These are phyloP conservation scores for Tenebrio molitor DNA, from an alignment of 1,140 invertebrate species.

Conservation along the genomic window DNA sequence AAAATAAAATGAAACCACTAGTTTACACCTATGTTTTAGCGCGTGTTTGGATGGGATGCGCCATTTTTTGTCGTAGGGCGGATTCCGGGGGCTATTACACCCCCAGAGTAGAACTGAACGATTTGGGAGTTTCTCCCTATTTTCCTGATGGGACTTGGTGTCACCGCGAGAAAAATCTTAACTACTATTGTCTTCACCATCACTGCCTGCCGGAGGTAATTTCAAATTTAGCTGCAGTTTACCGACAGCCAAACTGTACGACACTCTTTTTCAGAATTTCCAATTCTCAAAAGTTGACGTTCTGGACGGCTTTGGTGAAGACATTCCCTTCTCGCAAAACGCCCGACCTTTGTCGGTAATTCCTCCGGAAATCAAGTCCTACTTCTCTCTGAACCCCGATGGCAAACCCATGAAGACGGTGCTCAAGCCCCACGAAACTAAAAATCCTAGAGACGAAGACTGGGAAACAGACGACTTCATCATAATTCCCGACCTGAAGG, in stretches of 20 bases:
- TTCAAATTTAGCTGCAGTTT: background rate
- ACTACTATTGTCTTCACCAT: slow-evolving; percentile 82
- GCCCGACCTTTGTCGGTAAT: slow-evolving; percentile 67
- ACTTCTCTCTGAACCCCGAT: slow-evolving; percentile 72
- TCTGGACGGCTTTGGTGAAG: slow-evolving; percentile 68
- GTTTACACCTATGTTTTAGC: slow-evolving; percentile 63
- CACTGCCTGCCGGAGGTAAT: slow-evolving; percentile 80
- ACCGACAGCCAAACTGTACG: slow-evolving; percentile 1
- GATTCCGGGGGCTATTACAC: slow-evolving; percentile 79
- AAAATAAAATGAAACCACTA: slow-evolving; percentile 8
- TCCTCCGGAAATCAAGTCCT: slow-evolving; percentile 70
- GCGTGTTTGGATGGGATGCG: slow-evolving; percentile 81
- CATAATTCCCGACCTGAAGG: slow-evolving; percentile 65
- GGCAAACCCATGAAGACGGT: slow-evolving; percentile 73
- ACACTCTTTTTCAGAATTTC: slow-evolving; percentile 68
- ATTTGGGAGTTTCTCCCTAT: slow-evolving; percentile 79
- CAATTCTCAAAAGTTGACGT: slow-evolving; percentile 68
- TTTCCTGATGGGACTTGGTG: slow-evolving; percentile 88
- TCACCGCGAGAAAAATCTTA: slow-evolving; percentile 72
- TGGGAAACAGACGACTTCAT: slow-evolving; percentile 72
- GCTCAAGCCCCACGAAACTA: slow-evolving; percentile 65
- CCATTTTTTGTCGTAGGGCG: slow-evolving; percentile 79
- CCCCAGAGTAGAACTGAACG: slow-evolving; percentile 80
- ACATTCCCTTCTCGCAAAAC: slow-evolving; percentile 73
- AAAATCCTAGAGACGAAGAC: slow-evolving; percentile 64